Evolutionary conservation across 2,113 vertebrate genomes (phyloP).

Genomic region (Sminthopsis crassicaudata): DNA sequence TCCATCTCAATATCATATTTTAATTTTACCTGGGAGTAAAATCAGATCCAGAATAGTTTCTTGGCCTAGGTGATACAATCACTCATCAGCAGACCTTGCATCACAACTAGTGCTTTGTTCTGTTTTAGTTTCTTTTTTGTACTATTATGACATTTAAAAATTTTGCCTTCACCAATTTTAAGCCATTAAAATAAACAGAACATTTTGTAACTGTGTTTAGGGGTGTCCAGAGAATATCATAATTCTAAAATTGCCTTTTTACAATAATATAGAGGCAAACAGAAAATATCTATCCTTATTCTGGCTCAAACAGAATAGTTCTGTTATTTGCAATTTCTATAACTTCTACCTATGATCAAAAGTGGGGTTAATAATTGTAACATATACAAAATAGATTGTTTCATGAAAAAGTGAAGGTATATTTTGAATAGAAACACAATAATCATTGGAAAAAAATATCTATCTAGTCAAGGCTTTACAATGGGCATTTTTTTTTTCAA

Average conservation of each 20-base stretch:
- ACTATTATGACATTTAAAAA: not conserved
- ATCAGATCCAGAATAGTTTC: not conserved
- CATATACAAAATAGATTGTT: not conserved
- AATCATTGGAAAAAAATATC: not conserved
- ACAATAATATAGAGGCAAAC: not conserved
- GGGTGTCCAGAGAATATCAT: not conserved
- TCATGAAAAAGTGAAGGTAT: not conserved
- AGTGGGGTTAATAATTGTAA: not conserved
- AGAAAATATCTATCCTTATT: not conserved
- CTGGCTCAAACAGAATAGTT: not conserved
- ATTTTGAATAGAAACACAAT: slow-evolving; percentile 1
- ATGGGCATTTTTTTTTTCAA: not conserved
- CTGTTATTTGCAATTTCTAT: not conserved
- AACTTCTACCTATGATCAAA: not conserved
- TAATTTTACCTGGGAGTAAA: not conserved
- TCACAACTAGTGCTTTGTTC: not conserved
- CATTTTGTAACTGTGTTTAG: not conserved
- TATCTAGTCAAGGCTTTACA: not conserved
- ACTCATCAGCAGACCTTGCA: not conserved
- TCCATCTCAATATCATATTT: not conserved
- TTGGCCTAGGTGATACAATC: not conserved
- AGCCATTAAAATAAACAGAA: not conserved
- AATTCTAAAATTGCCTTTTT: not conserved
- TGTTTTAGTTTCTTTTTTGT: not conserved
- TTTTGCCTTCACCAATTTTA: not conserved